Evolutionary conservation across 2,888 invertebrate species (phyloP).

Genomic region (Melolontha melolontha): DNA sequence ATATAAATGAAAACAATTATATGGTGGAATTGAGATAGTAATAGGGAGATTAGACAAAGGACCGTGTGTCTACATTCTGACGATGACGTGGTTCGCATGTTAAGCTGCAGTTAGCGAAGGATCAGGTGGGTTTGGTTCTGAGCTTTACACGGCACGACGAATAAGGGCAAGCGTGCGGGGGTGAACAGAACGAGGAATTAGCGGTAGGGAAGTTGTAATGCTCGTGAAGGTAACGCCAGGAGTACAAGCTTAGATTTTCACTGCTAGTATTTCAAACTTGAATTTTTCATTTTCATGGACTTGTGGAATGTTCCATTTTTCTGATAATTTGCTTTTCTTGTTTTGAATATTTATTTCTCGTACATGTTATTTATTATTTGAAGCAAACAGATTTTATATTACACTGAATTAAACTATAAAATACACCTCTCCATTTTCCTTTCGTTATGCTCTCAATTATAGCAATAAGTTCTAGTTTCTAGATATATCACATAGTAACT

Average conservation of each 20-base stretch:
- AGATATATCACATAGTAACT: too few relatives aligned
- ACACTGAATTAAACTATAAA: too few relatives aligned
- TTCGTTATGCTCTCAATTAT: too few relatives aligned
- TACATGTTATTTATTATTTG: too few relatives aligned
- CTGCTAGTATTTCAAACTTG: constrained; percentile 28
- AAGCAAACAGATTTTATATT: too few relatives aligned
- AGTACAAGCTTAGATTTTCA: constrained; percentile 50
- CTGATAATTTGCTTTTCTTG: too few relatives aligned
- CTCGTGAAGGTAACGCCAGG: constrained; percentile 48
- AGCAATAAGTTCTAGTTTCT: too few relatives aligned
- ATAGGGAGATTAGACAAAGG: constrained; percentile 53
- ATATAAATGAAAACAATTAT: constrained; percentile 45
- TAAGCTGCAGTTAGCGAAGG: constrained; percentile 58
- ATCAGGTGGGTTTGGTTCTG: constrained; percentile 60
- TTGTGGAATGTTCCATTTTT: too few relatives aligned
- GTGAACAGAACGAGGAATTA: constrained; percentile 46
- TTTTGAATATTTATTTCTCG: too few relatives aligned
- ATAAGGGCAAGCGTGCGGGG: constrained; percentile 41
- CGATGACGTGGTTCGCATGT: constrained; percentile 60
- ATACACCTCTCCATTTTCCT: too few relatives aligned
- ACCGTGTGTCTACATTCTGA: constrained; percentile 57
- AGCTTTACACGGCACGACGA: constrained; percentile 53
- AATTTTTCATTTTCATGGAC: constrained; percentile 25
- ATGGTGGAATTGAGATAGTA: constrained; percentile 62
- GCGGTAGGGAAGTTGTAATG: constrained; percentile 51